Evolutionary conservation across 92 coral and sea anemone genomes (phyloP).

Genomic region (Metridium senile): DNA sequence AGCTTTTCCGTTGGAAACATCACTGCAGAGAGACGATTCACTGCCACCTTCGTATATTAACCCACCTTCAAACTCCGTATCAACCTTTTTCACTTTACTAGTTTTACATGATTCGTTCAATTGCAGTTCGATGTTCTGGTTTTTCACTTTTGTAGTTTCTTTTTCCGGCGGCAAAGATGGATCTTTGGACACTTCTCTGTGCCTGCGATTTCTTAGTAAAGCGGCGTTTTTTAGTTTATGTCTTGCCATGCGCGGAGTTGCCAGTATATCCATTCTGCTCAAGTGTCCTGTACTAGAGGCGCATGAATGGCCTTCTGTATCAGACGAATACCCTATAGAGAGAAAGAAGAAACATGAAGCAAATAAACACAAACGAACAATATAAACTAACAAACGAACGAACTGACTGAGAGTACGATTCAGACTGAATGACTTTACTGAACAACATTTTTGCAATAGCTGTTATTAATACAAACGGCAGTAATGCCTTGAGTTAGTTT

Average conservation of each 20-base stretch:
- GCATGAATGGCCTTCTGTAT: constrained; percentile 23
- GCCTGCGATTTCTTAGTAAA: constrained; percentile 30
- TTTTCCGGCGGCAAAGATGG: not conserved
- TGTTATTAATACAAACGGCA: not conserved
- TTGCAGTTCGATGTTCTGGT: not conserved
- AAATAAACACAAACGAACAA: too few relatives aligned
- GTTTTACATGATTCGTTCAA: constrained; percentile 1
- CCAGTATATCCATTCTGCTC: constrained; percentile 16
- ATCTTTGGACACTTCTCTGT: constrained; percentile 30
- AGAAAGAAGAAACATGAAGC: too few relatives aligned
- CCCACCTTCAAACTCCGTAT: constrained; percentile 23
- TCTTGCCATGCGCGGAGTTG: constrained; percentile 28
- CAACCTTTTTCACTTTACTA: not conserved
- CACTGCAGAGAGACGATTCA: constrained; percentile 16
- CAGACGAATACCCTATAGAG: constrained; percentile 36
- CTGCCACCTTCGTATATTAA: constrained; percentile 19
- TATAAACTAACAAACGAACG: too few relatives aligned
- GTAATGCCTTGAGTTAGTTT: not conserved
- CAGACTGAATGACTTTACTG: too few relatives aligned
- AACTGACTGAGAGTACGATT: too few relatives aligned
- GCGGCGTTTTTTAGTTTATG: constrained; percentile 38
- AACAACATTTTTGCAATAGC: too few relatives aligned
- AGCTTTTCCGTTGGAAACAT: not conserved
- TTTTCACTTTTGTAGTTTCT: not conserved
- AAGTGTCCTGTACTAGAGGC: constrained; percentile 4